Conservation (phyloP, 2,113 vertebrate species). For the Apteryx mantelli region DNA sequence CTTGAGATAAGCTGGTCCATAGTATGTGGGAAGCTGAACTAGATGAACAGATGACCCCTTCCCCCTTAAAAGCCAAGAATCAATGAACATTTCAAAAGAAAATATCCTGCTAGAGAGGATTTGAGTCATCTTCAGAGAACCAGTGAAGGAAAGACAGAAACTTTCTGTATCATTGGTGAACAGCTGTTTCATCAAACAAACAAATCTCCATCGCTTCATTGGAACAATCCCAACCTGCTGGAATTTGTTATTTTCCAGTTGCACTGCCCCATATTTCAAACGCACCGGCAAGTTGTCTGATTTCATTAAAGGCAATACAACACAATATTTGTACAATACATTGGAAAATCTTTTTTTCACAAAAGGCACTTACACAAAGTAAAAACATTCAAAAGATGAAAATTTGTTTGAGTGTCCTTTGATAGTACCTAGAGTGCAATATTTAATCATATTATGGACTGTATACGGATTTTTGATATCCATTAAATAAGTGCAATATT, state of each 20-base stretch:
- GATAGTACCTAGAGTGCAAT: background rate
- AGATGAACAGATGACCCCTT: background rate
- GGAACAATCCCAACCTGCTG: conserved; percentile 8
- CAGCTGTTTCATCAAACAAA: conserved; percentile 38
- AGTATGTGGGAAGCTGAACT: background rate
- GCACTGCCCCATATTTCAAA: background rate
- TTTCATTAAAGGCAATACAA: background rate
- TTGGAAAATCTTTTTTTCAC: background rate
- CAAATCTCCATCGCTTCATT: conserved; percentile 24
- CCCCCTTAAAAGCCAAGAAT: background rate
- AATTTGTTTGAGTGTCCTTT: background rate
- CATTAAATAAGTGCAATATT: background rate
- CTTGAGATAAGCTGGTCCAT: background rate
- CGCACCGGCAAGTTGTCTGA: background rate
- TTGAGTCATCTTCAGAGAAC: background rate
- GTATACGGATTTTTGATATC: background rate
- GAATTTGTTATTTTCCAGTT: background rate
- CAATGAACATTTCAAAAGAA: background rate
- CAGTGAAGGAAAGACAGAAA: background rate
- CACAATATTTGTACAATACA: background rate
- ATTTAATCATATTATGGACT: background rate
- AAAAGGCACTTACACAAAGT: background rate
- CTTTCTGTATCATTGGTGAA: background rate
- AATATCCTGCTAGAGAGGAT: background rate
- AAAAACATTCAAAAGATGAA: background rate